Evolutionary conservation across 2,888 invertebrate species (phyloP).

Genomic region (Ornithoptera priamus): DNA sequence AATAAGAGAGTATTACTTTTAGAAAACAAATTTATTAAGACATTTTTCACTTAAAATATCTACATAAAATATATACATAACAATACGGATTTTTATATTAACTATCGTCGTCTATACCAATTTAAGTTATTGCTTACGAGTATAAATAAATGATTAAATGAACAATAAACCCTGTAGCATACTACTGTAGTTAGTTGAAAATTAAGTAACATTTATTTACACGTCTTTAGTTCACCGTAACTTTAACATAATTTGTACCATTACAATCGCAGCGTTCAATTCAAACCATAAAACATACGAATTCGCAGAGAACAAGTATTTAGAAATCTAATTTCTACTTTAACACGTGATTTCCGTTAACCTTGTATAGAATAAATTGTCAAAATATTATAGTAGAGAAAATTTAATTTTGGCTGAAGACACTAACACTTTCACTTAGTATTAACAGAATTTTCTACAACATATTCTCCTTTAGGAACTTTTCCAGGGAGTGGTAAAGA

Average conservation of each 20-base stretch:
- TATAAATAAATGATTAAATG: constrained; percentile 26
- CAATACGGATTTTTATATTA: constrained; percentile 34
- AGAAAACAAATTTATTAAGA: constrained; percentile 62
- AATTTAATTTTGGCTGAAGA: neutral
- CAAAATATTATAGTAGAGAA: neutral
- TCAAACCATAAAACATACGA: neutral
- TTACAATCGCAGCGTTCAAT: neutral
- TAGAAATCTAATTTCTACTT: neutral
- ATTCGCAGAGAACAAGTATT: neutral
- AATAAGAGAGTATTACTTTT: constrained; percentile 34
- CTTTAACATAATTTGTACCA: neutral
- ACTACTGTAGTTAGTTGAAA: constrained; percentile 47
- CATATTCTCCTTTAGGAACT: constrained; percentile 83
- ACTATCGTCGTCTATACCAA: constrained; percentile 30
- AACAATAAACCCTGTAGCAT: constrained; percentile 30
- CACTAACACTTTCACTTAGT: constrained; percentile 1
- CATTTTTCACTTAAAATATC: constrained; percentile 58
- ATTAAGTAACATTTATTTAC: constrained; percentile 46
- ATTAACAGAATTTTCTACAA: constrained; percentile 42
- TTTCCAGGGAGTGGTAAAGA: constrained; percentile 93
- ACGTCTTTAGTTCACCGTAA: neutral
- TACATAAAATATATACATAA: constrained; percentile 56
- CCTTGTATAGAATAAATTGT: neutral
- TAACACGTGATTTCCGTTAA: neutral
- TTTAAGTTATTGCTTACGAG: constrained; percentile 30